phyloP scores from a whole-genome alignment of 1,140 invertebrate genomes.

The Heliconius eleuchia region DNA sequence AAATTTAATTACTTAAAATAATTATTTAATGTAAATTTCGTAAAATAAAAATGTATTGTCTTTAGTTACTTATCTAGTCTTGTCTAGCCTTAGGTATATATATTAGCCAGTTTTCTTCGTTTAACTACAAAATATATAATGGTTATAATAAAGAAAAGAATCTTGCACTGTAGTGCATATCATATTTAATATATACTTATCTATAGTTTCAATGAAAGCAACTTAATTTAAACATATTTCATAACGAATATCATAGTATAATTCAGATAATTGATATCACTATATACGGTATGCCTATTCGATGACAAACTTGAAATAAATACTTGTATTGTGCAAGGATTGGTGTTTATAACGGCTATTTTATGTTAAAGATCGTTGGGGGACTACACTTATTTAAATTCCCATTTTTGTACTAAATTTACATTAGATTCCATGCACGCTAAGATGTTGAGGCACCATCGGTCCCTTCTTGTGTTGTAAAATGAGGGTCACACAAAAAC shows the following conservation, averaged over 20 bases:
- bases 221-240: not conserved
- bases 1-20: no score
- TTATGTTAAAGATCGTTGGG: constrained; percentile 63
- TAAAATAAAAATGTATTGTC: no score
- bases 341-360: constrained; percentile 67
- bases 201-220: not conserved
- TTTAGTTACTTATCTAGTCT: no score
- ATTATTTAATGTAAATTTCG: no score
- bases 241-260: not conserved
- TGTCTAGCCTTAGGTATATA: no score
- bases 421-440: constrained; percentile 70
- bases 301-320: not conserved
- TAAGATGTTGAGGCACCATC: constrained; percentile 68
- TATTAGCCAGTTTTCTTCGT: no score
- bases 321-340: constrained; percentile 41
- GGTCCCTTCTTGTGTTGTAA: constrained; percentile 76
- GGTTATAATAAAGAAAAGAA: no score
- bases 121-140: no score
- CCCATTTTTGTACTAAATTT: constrained; percentile 77
- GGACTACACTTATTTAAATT: constrained; percentile 77
- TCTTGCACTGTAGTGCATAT: no score
- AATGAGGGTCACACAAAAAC: constrained; percentile 79
- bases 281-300: not conserved
- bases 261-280: no score
- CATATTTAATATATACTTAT: not conserved